Evolutionary conservation across 2,888 invertebrate genomes (phyloP).

Genomic region (Ectemnius lituratus): DNA sequence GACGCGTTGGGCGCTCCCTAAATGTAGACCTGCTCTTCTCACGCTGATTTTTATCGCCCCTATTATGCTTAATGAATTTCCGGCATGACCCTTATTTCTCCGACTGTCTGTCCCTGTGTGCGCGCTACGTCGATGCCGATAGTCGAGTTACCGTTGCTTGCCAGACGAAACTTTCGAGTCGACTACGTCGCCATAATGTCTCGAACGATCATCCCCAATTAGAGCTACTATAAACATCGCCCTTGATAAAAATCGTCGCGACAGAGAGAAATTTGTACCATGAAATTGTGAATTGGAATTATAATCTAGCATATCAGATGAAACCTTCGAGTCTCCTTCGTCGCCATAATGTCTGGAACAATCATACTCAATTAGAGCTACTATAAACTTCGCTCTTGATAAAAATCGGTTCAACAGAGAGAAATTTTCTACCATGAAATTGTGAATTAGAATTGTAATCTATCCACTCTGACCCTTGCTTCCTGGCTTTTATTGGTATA

Average conservation of each 20-base stretch:
- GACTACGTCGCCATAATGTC: neutral
- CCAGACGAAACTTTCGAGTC: neutral
- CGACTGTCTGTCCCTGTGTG: slow-evolving; percentile 1
- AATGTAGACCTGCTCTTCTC: slow-evolving; percentile 22
- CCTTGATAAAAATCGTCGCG: too few species aligned
- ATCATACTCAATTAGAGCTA: neutral
- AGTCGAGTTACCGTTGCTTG: neutral
- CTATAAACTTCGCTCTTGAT: too few species aligned
- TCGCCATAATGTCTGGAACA: neutral
- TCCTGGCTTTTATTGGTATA: too few species aligned
- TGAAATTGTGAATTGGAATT: too few species aligned
- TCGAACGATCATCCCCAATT: neutral
- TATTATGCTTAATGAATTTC: slow-evolving; percentile 39
- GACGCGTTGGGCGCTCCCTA: slow-evolving; percentile 10
- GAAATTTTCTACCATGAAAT: slow-evolving; percentile 6
- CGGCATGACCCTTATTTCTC: slow-evolving; percentile 7
- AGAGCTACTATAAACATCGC: too few species aligned
- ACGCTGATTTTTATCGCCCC: slow-evolving; percentile 29
- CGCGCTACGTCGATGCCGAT: neutral
- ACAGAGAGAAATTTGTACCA: slow-evolving; percentile 3
- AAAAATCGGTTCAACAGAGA: too few species aligned
- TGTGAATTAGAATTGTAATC: too few species aligned
- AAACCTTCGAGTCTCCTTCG: too few species aligned
- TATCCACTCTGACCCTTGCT: too few species aligned
- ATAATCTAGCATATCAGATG: too few species aligned